Evolutionary conservation across 2,113 vertebrate species (phyloP).

Genomic region (Bos taurus): DNA sequence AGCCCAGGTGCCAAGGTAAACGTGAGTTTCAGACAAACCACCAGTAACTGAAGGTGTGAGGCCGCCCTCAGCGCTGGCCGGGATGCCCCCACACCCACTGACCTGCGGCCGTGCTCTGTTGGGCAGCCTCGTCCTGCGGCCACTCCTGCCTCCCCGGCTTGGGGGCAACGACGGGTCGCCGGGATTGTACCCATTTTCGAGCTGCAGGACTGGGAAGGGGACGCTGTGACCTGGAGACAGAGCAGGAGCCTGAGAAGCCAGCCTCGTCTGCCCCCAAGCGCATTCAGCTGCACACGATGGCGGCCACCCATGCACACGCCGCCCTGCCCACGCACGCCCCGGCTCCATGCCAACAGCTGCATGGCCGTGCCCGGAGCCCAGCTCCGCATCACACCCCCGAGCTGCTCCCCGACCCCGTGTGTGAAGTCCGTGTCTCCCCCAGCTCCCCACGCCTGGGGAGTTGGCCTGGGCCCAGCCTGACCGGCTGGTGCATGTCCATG

Average conservation of each 20-base stretch:
- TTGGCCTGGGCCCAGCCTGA: not conserved
- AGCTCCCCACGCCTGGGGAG: not conserved
- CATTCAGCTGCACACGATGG: fast-evolving
- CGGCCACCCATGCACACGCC: fast-evolving
- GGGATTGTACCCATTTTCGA: not conserved
- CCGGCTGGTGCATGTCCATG: not conserved
- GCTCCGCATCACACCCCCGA: constrained; percentile 28
- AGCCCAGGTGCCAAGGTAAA: no score
- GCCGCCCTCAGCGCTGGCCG: not conserved
- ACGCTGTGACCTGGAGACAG: constrained; percentile 71
- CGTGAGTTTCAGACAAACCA: not conserved
- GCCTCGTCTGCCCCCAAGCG: constrained; percentile 14
- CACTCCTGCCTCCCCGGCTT: no score
- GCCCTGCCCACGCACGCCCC: constrained; percentile 86
- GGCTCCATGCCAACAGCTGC: constrained; percentile 88
- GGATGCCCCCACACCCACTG: not conserved
- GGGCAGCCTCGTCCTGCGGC: not conserved
- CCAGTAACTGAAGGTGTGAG: not conserved
- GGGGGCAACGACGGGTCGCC: not conserved
- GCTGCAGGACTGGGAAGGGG: constrained; percentile 35
- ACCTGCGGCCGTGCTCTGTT: not conserved
- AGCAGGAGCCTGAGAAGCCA: constrained; percentile 76
- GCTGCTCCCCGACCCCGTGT: constrained; percentile 14
- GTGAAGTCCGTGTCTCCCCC: not conserved
- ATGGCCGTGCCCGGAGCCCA: constrained; percentile 78